phyloP scores from a whole-genome alignment of 1,140 invertebrate species.

The Atopsyche davidsoni region DNA sequence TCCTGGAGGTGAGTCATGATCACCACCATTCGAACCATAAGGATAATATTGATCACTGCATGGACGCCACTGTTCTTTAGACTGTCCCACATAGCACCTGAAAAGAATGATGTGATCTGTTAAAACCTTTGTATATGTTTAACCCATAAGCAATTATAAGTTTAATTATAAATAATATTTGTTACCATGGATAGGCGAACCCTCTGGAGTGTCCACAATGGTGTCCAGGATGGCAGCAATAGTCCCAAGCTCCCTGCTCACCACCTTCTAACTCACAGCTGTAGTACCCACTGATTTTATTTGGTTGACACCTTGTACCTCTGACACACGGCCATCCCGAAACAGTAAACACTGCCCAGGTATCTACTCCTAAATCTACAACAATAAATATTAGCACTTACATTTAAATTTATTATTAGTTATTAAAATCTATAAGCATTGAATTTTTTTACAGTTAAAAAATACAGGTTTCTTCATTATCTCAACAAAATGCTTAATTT shows the following conservation, averaged over 20 bases:
- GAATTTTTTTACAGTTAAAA: too few relatives aligned
- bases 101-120: slow-evolving; percentile 14
- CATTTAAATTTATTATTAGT: too few relatives aligned
- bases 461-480: too few relatives aligned
- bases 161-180: slow-evolving; percentile 7
- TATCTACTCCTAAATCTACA: slow-evolving; percentile 33
- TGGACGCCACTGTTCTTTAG: slow-evolving; percentile 70
- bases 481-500: too few relatives aligned
- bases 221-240: slow-evolving; percentile 72
- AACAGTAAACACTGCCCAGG: slow-evolving; percentile 70
- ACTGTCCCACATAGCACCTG: slow-evolving; percentile 74
- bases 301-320: slow-evolving; percentile 63
- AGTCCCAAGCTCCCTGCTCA: slow-evolving; percentile 67
- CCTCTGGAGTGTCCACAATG: slow-evolving; percentile 75
- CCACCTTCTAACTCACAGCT: slow-evolving; percentile 68
- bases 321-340: slow-evolving; percentile 68
- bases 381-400: slow-evolving; percentile 4
- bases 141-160: slow-evolving; percentile 5
- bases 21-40: slow-evolving; percentile 38
- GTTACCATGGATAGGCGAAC: slow-evolving; percentile 68
- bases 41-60: slow-evolving; percentile 76
- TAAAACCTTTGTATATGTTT: not conserved
- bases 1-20: slow-evolving; percentile 50
- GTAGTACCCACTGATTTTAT: slow-evolving; percentile 68
- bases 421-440: too few relatives aligned